phyloP scores from a whole-genome alignment of 2,888 invertebrate species.

The Folsomia manolachei region DNA sequence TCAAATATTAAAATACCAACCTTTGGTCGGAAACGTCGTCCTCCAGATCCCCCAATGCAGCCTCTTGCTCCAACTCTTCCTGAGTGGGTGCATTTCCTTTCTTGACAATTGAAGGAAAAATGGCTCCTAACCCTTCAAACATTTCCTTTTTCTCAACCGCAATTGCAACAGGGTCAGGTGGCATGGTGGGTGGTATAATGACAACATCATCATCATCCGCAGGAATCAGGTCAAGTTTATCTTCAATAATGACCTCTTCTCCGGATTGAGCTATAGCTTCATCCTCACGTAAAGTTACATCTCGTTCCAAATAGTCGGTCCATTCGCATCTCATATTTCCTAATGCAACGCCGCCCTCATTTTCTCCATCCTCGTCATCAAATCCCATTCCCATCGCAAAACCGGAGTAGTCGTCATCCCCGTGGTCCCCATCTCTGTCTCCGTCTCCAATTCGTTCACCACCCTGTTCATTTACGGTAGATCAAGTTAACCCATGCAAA shows the following conservation, averaged over 20 bases:
- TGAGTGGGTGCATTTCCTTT: background rate
- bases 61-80: conserved; percentile 12
- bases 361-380: background rate
- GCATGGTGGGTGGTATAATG: background rate
- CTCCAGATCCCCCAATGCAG: conserved; percentile 16
- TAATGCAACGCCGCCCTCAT: background rate
- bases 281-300: background rate
- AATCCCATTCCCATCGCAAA: background rate
- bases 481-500: background rate
- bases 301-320: background rate
- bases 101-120: background rate
- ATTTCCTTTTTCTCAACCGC: background rate
- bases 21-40: conserved; percentile 28
- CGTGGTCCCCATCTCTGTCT: background rate
- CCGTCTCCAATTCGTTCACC: background rate
- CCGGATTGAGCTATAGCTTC: background rate
- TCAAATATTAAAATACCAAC: too few relatives aligned
- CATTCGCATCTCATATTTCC: conserved; percentile 6
- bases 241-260: conserved; percentile 8
- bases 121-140: background rate
- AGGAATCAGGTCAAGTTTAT: conserved; percentile 1
- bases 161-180: background rate
- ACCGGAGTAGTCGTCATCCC: background rate
- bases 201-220: conserved; percentile 4
- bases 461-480: background rate